phyloP scores from a whole-genome alignment of 2,888 invertebrate species.

The Pedicia rivosa region DNA sequence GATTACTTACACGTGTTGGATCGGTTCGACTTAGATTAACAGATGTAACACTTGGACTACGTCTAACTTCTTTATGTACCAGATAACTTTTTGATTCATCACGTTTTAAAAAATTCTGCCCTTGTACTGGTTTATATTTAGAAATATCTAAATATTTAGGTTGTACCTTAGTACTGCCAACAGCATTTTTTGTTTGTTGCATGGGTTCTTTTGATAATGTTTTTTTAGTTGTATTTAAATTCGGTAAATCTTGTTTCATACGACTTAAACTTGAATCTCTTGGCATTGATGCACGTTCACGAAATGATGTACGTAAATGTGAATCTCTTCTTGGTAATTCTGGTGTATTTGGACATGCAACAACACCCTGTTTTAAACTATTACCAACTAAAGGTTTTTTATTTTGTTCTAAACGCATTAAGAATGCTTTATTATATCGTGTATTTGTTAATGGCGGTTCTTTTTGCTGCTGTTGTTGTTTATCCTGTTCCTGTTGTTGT shows the following conservation, averaged over 20 bases:
- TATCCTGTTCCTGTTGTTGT: constrained; percentile 16
- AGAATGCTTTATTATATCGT: constrained; percentile 56
- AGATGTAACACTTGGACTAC: constrained; percentile 29
- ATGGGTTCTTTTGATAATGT: constrained; percentile 18
- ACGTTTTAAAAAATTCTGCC: constrained; percentile 33
- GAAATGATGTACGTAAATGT: constrained; percentile 16
- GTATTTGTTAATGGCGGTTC: constrained; percentile 34
- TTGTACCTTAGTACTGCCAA: constrained; percentile 17
- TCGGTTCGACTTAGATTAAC: constrained; percentile 25
- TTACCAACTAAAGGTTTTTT: constrained; percentile 24
- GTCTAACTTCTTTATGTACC: constrained; percentile 20
- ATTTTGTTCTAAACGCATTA: constrained; percentile 38
- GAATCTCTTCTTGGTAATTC: constrained; percentile 33
- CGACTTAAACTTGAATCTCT: constrained; percentile 29
- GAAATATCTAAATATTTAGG: constrained; percentile 44
- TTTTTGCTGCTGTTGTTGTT: constrained; percentile 21
- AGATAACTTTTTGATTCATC: constrained; percentile 37
- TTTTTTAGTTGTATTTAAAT: constrained; percentile 29
- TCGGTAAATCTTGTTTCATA: constrained; percentile 27
- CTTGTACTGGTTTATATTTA: constrained; percentile 38
- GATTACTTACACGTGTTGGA: constrained; percentile 24
- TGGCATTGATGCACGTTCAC: constrained; percentile 29
- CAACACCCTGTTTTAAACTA: constrained; percentile 17
- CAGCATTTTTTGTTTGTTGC: constrained; percentile 20
- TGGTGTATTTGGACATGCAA: constrained; percentile 38